Conservation (phyloP, 2,113 vertebrate genomes). For the Climacteris rufus region DNA sequence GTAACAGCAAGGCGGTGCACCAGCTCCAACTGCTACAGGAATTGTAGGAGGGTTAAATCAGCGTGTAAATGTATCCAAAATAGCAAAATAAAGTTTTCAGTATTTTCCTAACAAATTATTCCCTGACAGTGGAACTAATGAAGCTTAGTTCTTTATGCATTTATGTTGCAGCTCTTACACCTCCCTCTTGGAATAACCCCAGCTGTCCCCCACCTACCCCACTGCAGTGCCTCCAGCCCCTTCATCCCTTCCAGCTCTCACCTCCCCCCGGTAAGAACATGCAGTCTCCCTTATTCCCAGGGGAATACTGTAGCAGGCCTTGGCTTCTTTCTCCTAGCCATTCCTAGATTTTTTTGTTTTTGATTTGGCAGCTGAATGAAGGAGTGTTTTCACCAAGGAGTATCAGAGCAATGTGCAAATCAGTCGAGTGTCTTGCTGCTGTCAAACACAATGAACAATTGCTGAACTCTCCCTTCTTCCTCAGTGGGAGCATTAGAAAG, state of each 20-base stretch:
- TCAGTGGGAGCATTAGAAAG: neutral
- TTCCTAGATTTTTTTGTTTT: neutral
- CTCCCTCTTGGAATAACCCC: neutral
- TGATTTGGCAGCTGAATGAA: neutral
- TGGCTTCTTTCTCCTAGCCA: neutral
- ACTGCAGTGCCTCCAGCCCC: neutral
- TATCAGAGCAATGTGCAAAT: neutral
- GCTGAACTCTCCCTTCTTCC: neutral
- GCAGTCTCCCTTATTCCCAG: neutral
- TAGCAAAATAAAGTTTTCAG: neutral
- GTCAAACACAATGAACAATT: neutral
- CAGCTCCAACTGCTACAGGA: neutral
- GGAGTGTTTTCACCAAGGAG: neutral
- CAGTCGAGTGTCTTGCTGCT: neutral
- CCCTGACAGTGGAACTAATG: neutral
- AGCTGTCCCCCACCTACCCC: neutral
- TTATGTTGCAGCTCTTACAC: neutral
- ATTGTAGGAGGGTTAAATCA: neutral
- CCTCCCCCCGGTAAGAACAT: neutral
- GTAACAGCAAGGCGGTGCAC: neutral
- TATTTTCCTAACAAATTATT: conserved; percentile 2
- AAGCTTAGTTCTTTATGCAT: neutral
- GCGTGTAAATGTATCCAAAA: neutral
- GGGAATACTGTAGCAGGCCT: neutral
- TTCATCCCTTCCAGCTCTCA: neutral